phyloP scores from a whole-genome alignment of 1,140 invertebrate species.

The Penaeus indicus region DNA sequence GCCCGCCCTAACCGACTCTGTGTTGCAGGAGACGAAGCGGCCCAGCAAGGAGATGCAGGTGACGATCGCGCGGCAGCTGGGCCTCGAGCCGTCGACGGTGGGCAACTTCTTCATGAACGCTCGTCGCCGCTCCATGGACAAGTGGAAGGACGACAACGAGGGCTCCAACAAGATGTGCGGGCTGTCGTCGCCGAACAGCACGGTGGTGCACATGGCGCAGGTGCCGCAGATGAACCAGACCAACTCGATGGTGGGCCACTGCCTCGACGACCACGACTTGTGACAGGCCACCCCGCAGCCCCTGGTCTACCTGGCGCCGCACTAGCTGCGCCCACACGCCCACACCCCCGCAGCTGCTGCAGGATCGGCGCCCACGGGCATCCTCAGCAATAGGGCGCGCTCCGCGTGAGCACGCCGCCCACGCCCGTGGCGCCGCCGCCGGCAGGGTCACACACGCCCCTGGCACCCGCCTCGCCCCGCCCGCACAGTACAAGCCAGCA shows the following conservation, averaged over 20 bases:
- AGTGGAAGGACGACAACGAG: constrained; percentile 90
- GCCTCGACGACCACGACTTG: constrained; percentile 66
- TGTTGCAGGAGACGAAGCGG: constrained; percentile 96
- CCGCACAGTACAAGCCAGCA: constrained; percentile 62
- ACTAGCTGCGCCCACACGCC: constrained; percentile 38
- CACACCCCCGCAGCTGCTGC: constrained; percentile 33
- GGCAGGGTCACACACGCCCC: constrained; percentile 8
- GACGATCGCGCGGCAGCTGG: constrained; percentile 97
- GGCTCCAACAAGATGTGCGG: constrained; percentile 72
- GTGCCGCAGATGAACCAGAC: constrained; percentile 64
- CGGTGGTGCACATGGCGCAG: constrained; percentile 65
- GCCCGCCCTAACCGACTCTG: constrained; percentile 66
- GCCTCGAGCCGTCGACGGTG: constrained; percentile 97
- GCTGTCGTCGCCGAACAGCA: constrained; percentile 32
- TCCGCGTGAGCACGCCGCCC: constrained; percentile 15
- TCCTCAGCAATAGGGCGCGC: constrained; percentile 43
- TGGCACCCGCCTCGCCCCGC: constrained; percentile 44
- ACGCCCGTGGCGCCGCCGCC: neutral
- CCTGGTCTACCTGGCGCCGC: constrained; percentile 65
- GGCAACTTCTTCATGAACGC: constrained; percentile 99
- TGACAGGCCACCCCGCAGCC: constrained; percentile 64
- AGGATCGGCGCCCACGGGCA: constrained; percentile 41
- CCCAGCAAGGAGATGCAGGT: constrained; percentile 99
- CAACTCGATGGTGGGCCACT: constrained; percentile 64
- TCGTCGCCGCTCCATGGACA: constrained; percentile 95